phyloP scores from a whole-genome alignment of 1,140 invertebrate genomes.

The Drosophila chauvacae region DNA sequence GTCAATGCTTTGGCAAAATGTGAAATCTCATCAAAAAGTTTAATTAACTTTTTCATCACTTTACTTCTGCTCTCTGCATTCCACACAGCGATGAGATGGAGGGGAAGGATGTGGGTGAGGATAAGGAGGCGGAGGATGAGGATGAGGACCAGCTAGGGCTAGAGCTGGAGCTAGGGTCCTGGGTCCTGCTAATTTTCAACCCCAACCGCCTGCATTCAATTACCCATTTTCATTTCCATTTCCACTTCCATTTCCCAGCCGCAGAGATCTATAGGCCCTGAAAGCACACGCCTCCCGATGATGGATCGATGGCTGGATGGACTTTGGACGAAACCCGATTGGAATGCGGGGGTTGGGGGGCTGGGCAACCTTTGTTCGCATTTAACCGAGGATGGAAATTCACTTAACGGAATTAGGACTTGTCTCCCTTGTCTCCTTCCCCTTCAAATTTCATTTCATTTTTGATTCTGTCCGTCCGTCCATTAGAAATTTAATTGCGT shows the following conservation, averaged over 20 bases:
- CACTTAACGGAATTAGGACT: slow-evolving; percentile 67
- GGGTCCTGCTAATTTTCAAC: slow-evolving; percentile 49
- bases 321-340: background rate
- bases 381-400: slow-evolving; percentile 66
- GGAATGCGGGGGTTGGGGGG: background rate
- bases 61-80: slow-evolving; percentile 75
- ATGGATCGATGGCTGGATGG: slow-evolving; percentile 43
- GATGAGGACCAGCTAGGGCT: no score
- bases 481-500: slow-evolving; percentile 73
- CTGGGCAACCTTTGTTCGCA: slow-evolving; percentile 14
- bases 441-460: slow-evolving; percentile 60
- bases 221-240: slow-evolving; percentile 45
- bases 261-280: slow-evolving; percentile 10
- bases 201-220: slow-evolving; percentile 61
- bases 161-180: background rate
- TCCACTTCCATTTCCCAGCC: slow-evolving; percentile 19
- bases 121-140: background rate
- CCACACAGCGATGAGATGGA: slow-evolving; percentile 2
- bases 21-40: slow-evolving; percentile 82
- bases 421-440: slow-evolving; percentile 6
- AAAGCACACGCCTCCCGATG: slow-evolving; percentile 30
- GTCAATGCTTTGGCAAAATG: slow-evolving; percentile 65
- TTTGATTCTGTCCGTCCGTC: slow-evolving; percentile 50
- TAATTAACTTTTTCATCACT: slow-evolving; percentile 83
- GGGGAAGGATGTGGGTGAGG: background rate